These are phyloP conservation scores for Podabrus alpinus DNA, from an alignment of 2,888 invertebrate species.

Conservation along the genomic window DNA sequence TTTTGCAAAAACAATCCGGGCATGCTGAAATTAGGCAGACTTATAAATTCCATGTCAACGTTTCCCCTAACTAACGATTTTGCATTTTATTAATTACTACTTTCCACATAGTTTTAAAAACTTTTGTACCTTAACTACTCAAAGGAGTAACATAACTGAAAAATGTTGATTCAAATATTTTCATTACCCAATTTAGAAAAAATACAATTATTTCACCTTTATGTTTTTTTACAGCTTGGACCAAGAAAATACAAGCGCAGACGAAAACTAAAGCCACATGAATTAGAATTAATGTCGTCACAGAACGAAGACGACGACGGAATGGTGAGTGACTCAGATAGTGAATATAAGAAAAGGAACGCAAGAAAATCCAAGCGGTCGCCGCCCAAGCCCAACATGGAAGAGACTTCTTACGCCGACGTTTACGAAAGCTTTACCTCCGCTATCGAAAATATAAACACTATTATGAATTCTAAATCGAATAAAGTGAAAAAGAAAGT, in stretches of 20 bases:
- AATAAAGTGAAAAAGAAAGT: slow-evolving; percentile 47
- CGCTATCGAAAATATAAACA: slow-evolving; percentile 57
- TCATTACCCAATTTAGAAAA: no score
- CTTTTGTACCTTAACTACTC: no score
- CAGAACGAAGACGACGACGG: slow-evolving; percentile 53
- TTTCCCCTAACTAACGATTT: no score
- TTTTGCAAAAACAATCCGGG: no score
- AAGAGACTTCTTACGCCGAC: slow-evolving; percentile 55
- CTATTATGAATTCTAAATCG: slow-evolving; percentile 48
- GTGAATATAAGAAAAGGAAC: slow-evolving; percentile 41
- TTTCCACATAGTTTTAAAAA: no score
- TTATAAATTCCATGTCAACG: no score
- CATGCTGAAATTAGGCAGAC: no score
- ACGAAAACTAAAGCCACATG: slow-evolving; percentile 73
- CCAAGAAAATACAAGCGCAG: slow-evolving; percentile 77
- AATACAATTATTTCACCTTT: background rate
- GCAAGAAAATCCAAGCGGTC: slow-evolving; percentile 52
- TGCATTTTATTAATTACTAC: no score
- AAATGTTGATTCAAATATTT: background rate
- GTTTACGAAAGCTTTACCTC: slow-evolving; percentile 58
- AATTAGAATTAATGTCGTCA: slow-evolving; percentile 56
- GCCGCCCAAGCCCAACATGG: slow-evolving; percentile 41
- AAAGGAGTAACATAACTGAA: no score
- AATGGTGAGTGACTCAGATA: slow-evolving; percentile 43
- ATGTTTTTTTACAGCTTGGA: slow-evolving; percentile 50